These are phyloP conservation scores for Coelogynopora nodosa DNA, from an alignment of 2,888 invertebrate genomes.

Conservation along the genomic window DNA sequence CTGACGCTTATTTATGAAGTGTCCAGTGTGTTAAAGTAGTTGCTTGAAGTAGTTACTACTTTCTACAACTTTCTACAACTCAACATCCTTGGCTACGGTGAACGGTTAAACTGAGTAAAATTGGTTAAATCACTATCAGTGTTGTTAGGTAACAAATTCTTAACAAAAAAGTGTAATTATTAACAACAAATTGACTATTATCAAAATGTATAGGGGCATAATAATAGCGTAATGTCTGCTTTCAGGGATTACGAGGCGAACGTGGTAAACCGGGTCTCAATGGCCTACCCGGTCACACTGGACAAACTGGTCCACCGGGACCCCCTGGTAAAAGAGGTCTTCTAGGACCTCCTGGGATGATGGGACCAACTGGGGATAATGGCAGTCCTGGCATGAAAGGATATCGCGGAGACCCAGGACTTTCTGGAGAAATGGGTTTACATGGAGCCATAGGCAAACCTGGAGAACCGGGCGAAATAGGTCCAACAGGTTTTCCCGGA, in stretches of 20 bases:
- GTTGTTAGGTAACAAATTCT: too few relatives aligned
- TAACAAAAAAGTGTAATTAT: too few relatives aligned
- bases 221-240: too few relatives aligned
- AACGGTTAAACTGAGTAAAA: too few relatives aligned
- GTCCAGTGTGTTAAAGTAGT: too few relatives aligned
- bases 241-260: slow-evolving; percentile 9
- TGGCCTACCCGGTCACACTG: background rate
- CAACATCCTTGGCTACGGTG: too few relatives aligned
- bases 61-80: too few relatives aligned
- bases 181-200: too few relatives aligned
- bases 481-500: slow-evolving; percentile 29
- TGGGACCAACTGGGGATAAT: slow-evolving; percentile 13
- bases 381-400: slow-evolving; percentile 32
- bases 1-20: too few relatives aligned
- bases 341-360: slow-evolving; percentile 12
- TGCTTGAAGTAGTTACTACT: too few relatives aligned
- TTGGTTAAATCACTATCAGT: too few relatives aligned
- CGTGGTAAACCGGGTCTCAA: slow-evolving; percentile 22
- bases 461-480: slow-evolving; percentile 35
- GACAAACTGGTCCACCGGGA: slow-evolving; percentile 26
- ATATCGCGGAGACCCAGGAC: slow-evolving; percentile 41
- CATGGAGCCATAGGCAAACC: slow-evolving; percentile 31
- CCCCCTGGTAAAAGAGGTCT: slow-evolving; percentile 33
- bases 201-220: too few relatives aligned
- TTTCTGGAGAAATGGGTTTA: slow-evolving; percentile 25